phyloP scores from a whole-genome alignment of 2,797 vertebrate genomes.

The Sebastes alutus region DNA sequence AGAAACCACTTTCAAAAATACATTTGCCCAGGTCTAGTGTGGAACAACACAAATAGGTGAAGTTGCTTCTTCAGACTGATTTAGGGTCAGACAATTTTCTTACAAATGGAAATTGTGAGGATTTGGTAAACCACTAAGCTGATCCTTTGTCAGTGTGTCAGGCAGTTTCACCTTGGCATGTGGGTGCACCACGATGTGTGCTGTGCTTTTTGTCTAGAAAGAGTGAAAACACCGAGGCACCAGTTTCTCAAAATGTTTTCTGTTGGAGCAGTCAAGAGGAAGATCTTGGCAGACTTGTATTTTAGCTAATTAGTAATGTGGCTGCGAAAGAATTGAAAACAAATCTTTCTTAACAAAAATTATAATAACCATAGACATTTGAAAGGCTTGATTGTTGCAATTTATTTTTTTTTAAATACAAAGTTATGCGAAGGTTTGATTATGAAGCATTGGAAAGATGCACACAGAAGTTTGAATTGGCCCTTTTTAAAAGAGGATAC shows the following conservation, averaged over 20 bases:
- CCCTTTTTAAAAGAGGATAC: neutral
- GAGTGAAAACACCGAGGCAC: neutral
- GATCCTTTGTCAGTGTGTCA: conserved; percentile 53
- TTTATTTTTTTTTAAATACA: neutral
- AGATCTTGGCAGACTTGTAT: neutral
- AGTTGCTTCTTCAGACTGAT: conserved; percentile 55
- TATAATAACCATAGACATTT: neutral
- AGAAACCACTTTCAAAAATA: conserved; percentile 38
- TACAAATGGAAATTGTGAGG: conserved; percentile 3
- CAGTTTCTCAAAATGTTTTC: neutral
- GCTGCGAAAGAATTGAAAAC: neutral
- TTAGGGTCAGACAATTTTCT: conserved; percentile 44
- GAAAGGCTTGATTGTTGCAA: neutral
- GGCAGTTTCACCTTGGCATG: conserved; percentile 66
- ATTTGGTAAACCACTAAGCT: conserved; percentile 23
- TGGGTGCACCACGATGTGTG: conserved; percentile 57
- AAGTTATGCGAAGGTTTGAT: neutral
- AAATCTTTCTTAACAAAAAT: neutral
- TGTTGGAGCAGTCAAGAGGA: neutral
- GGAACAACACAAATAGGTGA: conserved; percentile 56
- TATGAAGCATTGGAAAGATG: neutral
- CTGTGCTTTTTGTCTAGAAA: conserved; percentile 54
- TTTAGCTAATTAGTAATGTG: neutral
- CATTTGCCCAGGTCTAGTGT: conserved; percentile 75
- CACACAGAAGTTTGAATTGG: neutral